Percentiles rank a stretch among this genome's conserved stretches.
phyloP scores from a whole-genome alignment of 2,113 vertebrate genomes.

The Thunnus thynnus region DNA sequence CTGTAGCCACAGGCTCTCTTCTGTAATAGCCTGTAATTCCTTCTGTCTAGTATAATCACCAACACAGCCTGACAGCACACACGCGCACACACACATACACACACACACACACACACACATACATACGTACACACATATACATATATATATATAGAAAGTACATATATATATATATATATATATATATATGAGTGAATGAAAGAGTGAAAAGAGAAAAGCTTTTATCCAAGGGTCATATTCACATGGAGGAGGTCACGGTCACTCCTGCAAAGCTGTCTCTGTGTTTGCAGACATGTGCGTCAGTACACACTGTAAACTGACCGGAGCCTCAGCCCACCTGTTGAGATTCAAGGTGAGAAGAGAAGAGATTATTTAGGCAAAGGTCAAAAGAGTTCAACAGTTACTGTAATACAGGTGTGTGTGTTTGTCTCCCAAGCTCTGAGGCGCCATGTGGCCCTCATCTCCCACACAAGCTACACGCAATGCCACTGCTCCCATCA shows the following conservation, averaged over 20 bases:
- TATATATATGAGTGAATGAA: background rate
- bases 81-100: slow-evolving; percentile 7
- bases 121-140: too few species aligned
- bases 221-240: slow-evolving; percentile 32
- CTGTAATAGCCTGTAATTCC: slow-evolving; percentile 82
- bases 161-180: background rate
- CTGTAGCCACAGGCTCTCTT: slow-evolving; percentile 70
- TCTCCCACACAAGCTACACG: slow-evolving; percentile 36
- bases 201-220: slow-evolving; percentile 30
- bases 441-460: slow-evolving; percentile 57
- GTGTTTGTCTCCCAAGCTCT: slow-evolving; percentile 51
- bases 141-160: too few species aligned
- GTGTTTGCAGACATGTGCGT: slow-evolving; percentile 36
- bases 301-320: background rate
- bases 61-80: slow-evolving; percentile 61
- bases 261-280: slow-evolving; percentile 24
- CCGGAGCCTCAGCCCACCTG: slow-evolving; percentile 14
- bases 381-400: slow-evolving; percentile 36
- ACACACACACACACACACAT: background rate
- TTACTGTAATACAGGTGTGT: slow-evolving; percentile 41
- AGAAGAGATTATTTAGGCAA: slow-evolving; percentile 4
- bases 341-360: slow-evolving; percentile 9
- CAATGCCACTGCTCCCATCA: slow-evolving; percentile 15
- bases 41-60: slow-evolving; percentile 79
- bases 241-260: background rate